Conservation (phyloP, 2,797 vertebrate genomes). For the Lepus oiostolus region DNA sequence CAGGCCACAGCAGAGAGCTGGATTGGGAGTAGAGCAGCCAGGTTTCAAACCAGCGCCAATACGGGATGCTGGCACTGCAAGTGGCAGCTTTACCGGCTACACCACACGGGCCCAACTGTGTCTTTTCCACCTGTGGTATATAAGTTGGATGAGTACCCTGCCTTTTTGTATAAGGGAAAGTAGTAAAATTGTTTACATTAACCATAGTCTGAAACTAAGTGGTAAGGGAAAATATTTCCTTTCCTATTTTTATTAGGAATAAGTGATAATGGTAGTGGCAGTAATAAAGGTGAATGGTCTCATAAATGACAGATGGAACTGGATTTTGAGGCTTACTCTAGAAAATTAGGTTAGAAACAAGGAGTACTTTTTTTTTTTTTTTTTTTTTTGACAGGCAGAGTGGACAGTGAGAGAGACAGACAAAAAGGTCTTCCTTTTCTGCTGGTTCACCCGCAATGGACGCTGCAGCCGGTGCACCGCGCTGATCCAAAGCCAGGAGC, state of each 20-base stretch:
- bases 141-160: neutral
- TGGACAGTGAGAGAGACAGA: too few species aligned
- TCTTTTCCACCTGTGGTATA: neutral
- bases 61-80: too few species aligned
- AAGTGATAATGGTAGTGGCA: neutral
- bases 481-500: too few species aligned
- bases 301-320: slow-evolving; percentile 20
- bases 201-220: slow-evolving; percentile 10
- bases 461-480: too few species aligned
- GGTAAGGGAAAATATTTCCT: neutral
- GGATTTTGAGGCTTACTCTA: slow-evolving; percentile 10
- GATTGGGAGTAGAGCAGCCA: neutral
- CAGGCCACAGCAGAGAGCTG: too few species aligned
- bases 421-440: too few species aligned
- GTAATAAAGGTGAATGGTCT: neutral
- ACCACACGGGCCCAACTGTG: neutral
- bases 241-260: neutral
- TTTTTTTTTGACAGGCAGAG: too few species aligned
- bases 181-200: slow-evolving; percentile 3
- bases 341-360: slow-evolving; percentile 41
- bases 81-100: too few species aligned
- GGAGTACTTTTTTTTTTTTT: too few species aligned
- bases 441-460: too few species aligned
- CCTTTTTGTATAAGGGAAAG: neutral
- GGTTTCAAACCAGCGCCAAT: neutral